Percentiles rank a stretch among this genome's conserved stretches.
Conservation (phyloP, 2,888 invertebrate genomes). For the Xanthia icteritia region DNA sequence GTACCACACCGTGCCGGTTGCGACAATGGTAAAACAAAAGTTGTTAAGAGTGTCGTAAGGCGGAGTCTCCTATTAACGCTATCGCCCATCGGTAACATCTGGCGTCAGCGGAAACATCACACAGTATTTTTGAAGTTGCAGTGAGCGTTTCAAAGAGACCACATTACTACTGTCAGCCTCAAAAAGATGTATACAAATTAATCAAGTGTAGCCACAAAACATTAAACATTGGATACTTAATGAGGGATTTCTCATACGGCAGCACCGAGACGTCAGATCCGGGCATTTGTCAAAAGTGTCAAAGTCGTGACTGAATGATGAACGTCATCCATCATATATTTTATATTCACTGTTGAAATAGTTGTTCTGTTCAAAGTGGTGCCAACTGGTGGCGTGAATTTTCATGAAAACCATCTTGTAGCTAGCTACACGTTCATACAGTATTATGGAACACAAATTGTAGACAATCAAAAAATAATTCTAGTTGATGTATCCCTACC, state of each 20-base stretch:
- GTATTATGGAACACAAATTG: background rate
- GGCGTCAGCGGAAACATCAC: background rate
- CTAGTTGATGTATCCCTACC: background rate
- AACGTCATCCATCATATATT: too few species aligned
- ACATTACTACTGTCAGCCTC: background rate
- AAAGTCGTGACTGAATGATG: too few species aligned
- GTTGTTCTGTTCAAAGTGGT: too few species aligned
- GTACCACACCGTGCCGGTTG: conserved; percentile 47
- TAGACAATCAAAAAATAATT: background rate
- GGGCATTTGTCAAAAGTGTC: too few species aligned
- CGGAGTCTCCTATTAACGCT: background rate
- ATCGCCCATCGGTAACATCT: conserved; percentile 7
- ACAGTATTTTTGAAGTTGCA: background rate
- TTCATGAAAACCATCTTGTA: background rate
- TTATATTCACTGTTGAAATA: too few species aligned
- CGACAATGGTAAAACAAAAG: conserved; percentile 28
- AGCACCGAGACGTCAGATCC: too few species aligned
- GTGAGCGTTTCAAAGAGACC: background rate
- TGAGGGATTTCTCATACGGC: too few species aligned
- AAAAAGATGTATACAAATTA: background rate
- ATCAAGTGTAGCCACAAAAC: too few species aligned
- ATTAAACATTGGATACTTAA: too few species aligned
- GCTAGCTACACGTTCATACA: background rate
- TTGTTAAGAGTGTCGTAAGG: background rate
- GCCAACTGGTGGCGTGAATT: too few species aligned